Conservation (phyloP, 2,797 vertebrate genomes). For the Enteromius anoplus region DNA sequence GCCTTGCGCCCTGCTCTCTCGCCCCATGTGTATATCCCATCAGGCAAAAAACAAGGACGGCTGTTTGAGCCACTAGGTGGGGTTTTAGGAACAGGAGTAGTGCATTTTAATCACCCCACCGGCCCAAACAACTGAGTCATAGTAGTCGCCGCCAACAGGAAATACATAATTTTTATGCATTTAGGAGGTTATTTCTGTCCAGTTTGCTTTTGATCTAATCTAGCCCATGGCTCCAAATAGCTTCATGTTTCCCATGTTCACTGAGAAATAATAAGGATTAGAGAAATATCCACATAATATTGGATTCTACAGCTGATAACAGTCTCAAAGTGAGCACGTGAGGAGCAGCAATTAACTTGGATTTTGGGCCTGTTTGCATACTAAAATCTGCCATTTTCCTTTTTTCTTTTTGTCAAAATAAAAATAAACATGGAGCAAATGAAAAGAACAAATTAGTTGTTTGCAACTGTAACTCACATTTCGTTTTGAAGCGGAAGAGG, state of each 20-base stretch:
- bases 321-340: conserved; percentile 75
- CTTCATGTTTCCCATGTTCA: conserved; percentile 52
- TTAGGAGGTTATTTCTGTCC: conserved; percentile 67
- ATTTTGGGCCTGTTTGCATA: conserved; percentile 73
- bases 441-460: conserved; percentile 49
- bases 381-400: conserved; percentile 71
- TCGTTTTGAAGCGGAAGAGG: conserved; percentile 73
- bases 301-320: conserved; percentile 74
- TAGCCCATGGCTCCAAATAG: conserved; percentile 60
- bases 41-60: conserved; percentile 51
- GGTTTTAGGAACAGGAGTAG: conserved; percentile 68
- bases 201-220: conserved; percentile 68
- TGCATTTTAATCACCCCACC: conserved; percentile 72
- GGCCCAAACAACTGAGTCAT: conserved; percentile 70
- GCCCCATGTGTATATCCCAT: conserved; percentile 66
- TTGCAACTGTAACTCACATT: conserved; percentile 52
- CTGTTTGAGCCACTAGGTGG: conserved; percentile 71
- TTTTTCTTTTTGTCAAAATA: conserved; percentile 51
- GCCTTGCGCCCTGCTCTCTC: conserved; percentile 31
- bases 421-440: conserved; percentile 61
- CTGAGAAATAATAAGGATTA: conserved; percentile 65
- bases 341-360: conserved; percentile 76
- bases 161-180: conserved; percentile 63
- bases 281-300: conserved; percentile 64
- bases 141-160: conserved; percentile 64